phyloP scores from a whole-genome alignment of 2,113 vertebrate species.

The Sigmodon hispidus region DNA sequence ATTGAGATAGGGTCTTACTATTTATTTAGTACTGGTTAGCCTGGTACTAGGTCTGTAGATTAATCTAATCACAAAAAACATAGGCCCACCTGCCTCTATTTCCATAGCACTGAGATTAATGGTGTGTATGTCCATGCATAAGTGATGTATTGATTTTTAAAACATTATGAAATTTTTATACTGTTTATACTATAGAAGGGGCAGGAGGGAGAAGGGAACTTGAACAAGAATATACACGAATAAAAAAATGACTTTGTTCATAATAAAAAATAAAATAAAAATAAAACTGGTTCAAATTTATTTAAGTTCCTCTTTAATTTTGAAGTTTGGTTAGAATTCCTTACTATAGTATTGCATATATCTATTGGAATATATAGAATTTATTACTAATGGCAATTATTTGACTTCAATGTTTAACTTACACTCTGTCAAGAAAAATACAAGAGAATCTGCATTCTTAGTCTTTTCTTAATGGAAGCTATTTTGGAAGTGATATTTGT shows the following conservation, averaged over 20 bases:
- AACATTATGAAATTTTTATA: no score
- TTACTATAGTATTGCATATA: not conserved
- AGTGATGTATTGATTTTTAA: not conserved
- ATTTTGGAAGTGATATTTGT: not conserved
- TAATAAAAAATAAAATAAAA: no score
- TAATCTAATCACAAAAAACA: not conserved
- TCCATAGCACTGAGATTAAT: not conserved
- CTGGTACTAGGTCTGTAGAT: not conserved
- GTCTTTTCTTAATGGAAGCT: not conserved
- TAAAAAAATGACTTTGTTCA: no score
- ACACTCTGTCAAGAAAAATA: not conserved
- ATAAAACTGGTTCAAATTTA: not conserved
- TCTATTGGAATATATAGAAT: not conserved
- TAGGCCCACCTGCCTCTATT: not conserved
- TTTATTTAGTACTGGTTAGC: not conserved
- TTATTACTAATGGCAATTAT: not conserved
- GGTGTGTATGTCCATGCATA: not conserved
- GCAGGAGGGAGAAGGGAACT: no score
- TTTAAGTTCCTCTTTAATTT: not conserved
- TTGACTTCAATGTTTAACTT: not conserved
- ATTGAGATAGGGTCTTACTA: not conserved
- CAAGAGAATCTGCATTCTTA: not conserved
- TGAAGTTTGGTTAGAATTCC: not conserved
- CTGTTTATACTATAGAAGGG: no score
- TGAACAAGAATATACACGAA: no score